Evolutionary conservation across 2,888 invertebrate genomes (phyloP).

Genomic region (Mythimna lalbum): DNA sequence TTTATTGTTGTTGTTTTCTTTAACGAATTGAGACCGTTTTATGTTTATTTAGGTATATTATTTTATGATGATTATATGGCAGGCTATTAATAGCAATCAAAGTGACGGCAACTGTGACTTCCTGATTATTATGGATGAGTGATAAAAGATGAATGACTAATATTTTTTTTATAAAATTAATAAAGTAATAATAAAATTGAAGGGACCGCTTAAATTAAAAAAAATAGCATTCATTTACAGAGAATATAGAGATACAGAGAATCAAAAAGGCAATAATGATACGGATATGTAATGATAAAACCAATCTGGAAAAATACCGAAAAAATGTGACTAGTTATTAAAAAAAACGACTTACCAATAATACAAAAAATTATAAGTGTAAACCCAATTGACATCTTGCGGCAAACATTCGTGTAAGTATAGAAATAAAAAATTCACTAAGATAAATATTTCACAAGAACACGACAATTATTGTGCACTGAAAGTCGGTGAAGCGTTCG

Average conservation of each 20-base stretch:
- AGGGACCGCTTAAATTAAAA: neutral
- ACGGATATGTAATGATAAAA: neutral
- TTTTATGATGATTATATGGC: constrained; percentile 12
- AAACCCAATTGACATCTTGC: constrained; percentile 75
- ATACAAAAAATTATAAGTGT: constrained; percentile 70
- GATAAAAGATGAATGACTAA: constrained; percentile 30
- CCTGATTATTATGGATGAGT: constrained; percentile 19
- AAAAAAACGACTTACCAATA: constrained; percentile 71
- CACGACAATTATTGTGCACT: constrained; percentile 23
- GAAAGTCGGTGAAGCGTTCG: constrained; percentile 23
- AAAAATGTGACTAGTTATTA: neutral
- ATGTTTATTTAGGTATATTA: constrained; percentile 16
- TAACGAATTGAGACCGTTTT: neutral
- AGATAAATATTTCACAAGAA: constrained; percentile 17
- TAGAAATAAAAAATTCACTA: constrained; percentile 23
- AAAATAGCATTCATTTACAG: neutral
- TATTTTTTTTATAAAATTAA: neutral
- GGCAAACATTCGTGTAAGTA: constrained; percentile 69
- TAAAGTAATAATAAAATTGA: neutral
- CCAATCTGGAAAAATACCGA: neutral
- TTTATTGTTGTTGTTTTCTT: constrained; percentile 14
- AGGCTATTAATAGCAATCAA: constrained; percentile 40
- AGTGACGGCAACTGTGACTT: constrained; percentile 28
- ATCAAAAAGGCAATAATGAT: neutral
- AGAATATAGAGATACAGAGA: neutral